These are phyloP conservation scores for Piscicola geometra DNA, from an alignment of 2,888 invertebrate species.

Conservation along the genomic window DNA sequence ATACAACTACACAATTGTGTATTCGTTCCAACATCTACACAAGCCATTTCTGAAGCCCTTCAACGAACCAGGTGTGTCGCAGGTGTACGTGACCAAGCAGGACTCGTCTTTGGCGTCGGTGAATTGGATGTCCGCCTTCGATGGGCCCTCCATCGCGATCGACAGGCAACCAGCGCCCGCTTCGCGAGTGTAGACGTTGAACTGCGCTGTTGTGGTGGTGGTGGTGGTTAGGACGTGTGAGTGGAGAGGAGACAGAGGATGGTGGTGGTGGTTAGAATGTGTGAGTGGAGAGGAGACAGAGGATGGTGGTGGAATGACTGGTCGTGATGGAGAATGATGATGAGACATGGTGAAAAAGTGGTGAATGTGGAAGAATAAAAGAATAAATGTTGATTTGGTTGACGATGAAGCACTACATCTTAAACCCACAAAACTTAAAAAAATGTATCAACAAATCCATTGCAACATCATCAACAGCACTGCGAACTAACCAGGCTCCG, in stretches of 20 bases:
- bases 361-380: too few species aligned
- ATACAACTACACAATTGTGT: not conserved
- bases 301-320: not conserved
- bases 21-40: not conserved
- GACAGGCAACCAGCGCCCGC: slow-evolving; percentile 90
- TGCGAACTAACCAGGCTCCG: slow-evolving; percentile 73
- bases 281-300: too few species aligned
- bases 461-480: too few species aligned
- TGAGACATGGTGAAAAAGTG: too few species aligned
- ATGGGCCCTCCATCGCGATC: slow-evolving; percentile 91
- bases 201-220: slow-evolving; percentile 53
- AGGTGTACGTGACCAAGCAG: slow-evolving; percentile 88
- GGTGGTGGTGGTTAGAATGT: not conserved
- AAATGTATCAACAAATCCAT: not conserved
- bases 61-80: slow-evolving; percentile 79
- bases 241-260: slow-evolving; percentile 25
- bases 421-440: not conserved
- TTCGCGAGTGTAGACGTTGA: slow-evolving; percentile 93
- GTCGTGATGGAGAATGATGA: too few species aligned
- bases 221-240: slow-evolving; percentile 30
- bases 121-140: slow-evolving; percentile 84
- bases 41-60: too few species aligned
- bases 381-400: too few species aligned
- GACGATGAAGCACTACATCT: too few species aligned
- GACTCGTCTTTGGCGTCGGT: slow-evolving; percentile 81